Evolutionary conservation across 2,888 invertebrate species (phyloP).

Genomic region (Mythimna lalbum): DNA sequence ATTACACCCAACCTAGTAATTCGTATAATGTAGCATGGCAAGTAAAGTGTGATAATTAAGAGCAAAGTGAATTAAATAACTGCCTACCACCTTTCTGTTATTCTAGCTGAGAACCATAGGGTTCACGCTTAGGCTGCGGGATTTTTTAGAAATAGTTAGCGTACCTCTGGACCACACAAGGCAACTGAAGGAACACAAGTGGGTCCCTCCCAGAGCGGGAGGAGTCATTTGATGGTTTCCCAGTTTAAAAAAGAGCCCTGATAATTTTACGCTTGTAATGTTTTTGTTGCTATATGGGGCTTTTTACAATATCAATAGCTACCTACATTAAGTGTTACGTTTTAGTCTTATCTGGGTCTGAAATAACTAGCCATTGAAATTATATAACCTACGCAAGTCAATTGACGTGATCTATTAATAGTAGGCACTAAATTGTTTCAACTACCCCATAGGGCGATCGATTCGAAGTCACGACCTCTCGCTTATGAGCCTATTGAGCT

Average conservation of each 20-base stretch:
- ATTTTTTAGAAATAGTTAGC: no score
- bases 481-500: not conserved
- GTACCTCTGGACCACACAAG: no score
- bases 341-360: not conserved
- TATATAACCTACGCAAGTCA: not conserved
- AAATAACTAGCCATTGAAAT: not conserved
- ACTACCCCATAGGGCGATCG: not conserved
- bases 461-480: slow-evolving; percentile 6
- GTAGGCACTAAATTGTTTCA: not conserved
- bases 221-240: not conserved
- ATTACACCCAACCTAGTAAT: slow-evolving; percentile 31
- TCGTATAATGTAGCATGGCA: slow-evolving; percentile 11
- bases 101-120: no score
- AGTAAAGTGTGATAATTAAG: slow-evolving; percentile 30
- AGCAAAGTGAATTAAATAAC: slow-evolving; percentile 7
- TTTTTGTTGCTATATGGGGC: no score
- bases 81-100: no score
- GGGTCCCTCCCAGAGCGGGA: not conserved
- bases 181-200: not conserved
- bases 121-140: no score
- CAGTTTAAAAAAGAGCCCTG: no score
- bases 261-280: no score
- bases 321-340: not conserved
- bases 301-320: not conserved
- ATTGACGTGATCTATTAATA: slow-evolving; percentile 2